Evolutionary conservation across 2,888 invertebrate genomes (phyloP), one percentile per base, ranked within the genome.

Genomic region (Homarus gammarus): DNA sequence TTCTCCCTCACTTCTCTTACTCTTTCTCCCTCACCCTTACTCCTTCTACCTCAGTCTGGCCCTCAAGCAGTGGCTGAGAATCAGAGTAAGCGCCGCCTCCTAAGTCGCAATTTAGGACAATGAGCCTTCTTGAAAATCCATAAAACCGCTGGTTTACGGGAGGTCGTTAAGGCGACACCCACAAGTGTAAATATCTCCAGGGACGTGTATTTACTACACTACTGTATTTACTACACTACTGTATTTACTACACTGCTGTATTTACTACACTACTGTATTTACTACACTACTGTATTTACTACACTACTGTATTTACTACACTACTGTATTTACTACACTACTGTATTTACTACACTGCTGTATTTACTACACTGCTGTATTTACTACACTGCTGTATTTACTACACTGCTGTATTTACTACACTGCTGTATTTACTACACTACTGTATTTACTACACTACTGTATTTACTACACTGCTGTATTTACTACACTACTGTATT

Each of bases 51-150:
- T 77, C 49, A 31, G n/a, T 10, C 44, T 68, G 44, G 6, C 68
- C 64, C 70, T 44, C 56, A 56, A 56, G 56, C 56, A 56, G 36
- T 44, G n/a, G 22, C 68, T 15, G 10, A 51, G 79, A 79, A 79
- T 79, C 79, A 79, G 56, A 79, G 79, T 56, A 56, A 79, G 79
- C 27, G 33, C 31, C 49, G 77, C 49, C 79, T 44, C 84, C 84
- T 84, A 84, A 73, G 84, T 84, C 61, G 75, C 56, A 84, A 84
- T 84, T 84, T 84, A 84, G 84, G 75, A 84, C 84, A 84, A 84
- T 75, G 84, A 84, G 84, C 49, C 56, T 72, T 84, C 84, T 84
- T 84, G 56, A 84, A 84, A 84, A 84, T 84, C 84, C 84, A 84
- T 84, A 84, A 84, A 84, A 84, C 84, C 49, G 8, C n/a, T 84